Conservation (phyloP, 2,888 invertebrate species). For the Leucophenga maculata region DNA sequence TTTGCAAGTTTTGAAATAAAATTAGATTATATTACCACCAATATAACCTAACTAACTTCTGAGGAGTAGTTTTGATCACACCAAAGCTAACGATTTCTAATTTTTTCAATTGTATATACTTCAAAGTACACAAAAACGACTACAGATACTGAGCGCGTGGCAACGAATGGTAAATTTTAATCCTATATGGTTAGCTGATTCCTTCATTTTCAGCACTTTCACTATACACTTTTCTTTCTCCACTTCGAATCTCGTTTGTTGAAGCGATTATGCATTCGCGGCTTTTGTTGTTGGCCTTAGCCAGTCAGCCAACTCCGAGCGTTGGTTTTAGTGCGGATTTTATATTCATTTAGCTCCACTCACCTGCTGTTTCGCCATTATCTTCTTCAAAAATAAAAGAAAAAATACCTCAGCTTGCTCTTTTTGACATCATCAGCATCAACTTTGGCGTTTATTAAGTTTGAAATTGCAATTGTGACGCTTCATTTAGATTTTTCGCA, state of each 20-base stretch:
- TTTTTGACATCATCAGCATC: conserved; percentile 19
- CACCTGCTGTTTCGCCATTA: background rate
- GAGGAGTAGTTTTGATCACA: no score
- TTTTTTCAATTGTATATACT: background rate
- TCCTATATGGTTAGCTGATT: conserved; percentile 39
- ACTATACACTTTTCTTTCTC: conserved; percentile 31
- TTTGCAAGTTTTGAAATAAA: no score
- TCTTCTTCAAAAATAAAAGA: background rate
- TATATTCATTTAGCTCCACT: background rate
- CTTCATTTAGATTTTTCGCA: conserved; percentile 13
- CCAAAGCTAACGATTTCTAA: background rate
- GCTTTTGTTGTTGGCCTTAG: no score
- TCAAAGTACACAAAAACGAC: background rate
- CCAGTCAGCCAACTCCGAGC: no score
- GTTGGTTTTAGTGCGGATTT: no score
- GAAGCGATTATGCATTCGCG: no score
- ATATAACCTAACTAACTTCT: no score
- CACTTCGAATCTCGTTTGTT: background rate
- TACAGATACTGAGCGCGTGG: background rate
- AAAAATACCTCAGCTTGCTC: background rate
- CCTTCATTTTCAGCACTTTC: conserved; percentile 23
- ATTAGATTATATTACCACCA: no score
- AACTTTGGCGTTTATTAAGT: conserved; percentile 18
- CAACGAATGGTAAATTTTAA: conserved; percentile 43
- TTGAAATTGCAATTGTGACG: conserved; percentile 13